Evolutionary conservation across 1,140 invertebrate species (phyloP).

Genomic region (Drosophila willistoni): DNA sequence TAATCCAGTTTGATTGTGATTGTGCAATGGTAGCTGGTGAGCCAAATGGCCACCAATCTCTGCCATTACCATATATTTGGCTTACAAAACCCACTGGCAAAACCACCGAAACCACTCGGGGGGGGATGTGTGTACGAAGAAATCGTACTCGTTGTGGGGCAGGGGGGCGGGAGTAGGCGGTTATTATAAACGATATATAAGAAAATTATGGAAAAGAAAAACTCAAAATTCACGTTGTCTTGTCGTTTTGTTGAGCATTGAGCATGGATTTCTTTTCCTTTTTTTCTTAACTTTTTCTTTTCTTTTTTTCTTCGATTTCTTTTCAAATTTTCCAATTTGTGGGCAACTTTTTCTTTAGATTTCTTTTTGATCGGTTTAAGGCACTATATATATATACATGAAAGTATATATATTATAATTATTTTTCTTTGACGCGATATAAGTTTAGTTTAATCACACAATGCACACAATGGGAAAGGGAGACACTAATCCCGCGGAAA

Average conservation of each 20-base stretch:
- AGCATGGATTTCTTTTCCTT: constrained; percentile 41
- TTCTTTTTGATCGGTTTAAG: constrained; percentile 40
- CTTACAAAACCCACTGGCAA: constrained; percentile 60
- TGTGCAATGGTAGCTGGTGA: constrained; percentile 85
- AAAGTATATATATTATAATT: background rate
- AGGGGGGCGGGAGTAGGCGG: background rate
- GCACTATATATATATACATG: constrained; percentile 43
- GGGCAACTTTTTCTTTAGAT: constrained; percentile 3
- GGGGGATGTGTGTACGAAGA: constrained; percentile 31
- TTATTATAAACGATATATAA: background rate
- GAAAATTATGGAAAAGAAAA: constrained; percentile 28
- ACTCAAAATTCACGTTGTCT: constrained; percentile 36
- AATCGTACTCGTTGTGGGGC: constrained; percentile 43
- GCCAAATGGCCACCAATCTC: constrained; percentile 86
- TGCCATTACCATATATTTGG: constrained; percentile 85
- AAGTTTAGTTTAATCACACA: constrained; percentile 31
- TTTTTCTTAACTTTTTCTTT: background rate
- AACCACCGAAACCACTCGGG: constrained; percentile 7
- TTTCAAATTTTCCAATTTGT: background rate
- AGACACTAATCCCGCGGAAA: constrained; percentile 44
- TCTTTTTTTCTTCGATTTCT: no score
- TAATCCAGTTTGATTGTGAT: constrained; percentile 84
- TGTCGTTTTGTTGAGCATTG: constrained; percentile 50
- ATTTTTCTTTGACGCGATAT: background rate
- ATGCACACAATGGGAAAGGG: background rate